phyloP scores from a whole-genome alignment of 1,140 invertebrate genomes.

The Pogonognathellus flavescens region DNA sequence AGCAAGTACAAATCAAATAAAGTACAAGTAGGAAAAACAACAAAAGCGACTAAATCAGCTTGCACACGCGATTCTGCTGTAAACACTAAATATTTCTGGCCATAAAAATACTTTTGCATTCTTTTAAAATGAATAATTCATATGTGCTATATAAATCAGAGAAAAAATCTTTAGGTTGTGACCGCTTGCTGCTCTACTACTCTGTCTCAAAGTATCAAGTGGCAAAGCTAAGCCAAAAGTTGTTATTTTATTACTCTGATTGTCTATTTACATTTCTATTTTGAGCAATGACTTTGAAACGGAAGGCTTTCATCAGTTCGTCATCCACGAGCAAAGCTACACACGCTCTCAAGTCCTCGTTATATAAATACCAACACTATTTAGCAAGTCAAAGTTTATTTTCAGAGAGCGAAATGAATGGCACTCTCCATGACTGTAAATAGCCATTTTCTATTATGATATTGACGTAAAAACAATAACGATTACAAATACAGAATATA shows the following conservation, averaged over 20 bases:
- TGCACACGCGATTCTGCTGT: slow-evolving; percentile 28
- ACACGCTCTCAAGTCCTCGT: background rate
- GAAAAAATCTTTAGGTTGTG: background rate
- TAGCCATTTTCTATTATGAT: background rate
- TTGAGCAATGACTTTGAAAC: slow-evolving; percentile 11
- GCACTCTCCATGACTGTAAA: slow-evolving; percentile 2
- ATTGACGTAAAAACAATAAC: background rate
- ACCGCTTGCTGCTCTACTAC: background rate
- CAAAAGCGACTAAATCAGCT: background rate
- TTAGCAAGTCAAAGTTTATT: slow-evolving; percentile 22
- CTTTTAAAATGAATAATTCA: slow-evolving; percentile 38
- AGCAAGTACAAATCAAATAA: slow-evolving; percentile 12
- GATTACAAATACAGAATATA: too few relatives aligned
- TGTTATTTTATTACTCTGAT: slow-evolving; percentile 34
- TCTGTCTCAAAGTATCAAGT: background rate
- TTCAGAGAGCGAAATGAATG: slow-evolving; percentile 14
- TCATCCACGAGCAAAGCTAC: background rate
- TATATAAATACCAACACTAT: background rate
- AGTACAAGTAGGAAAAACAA: background rate
- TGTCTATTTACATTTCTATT: slow-evolving; percentile 49
- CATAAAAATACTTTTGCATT: background rate
- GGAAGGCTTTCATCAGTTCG: slow-evolving; percentile 23
- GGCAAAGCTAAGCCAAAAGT: background rate
- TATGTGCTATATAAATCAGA: background rate
- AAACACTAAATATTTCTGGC: background rate